Evolutionary conservation across 2,888 invertebrate genomes (phyloP).

Genomic region (Hypsopygia costalis): DNA sequence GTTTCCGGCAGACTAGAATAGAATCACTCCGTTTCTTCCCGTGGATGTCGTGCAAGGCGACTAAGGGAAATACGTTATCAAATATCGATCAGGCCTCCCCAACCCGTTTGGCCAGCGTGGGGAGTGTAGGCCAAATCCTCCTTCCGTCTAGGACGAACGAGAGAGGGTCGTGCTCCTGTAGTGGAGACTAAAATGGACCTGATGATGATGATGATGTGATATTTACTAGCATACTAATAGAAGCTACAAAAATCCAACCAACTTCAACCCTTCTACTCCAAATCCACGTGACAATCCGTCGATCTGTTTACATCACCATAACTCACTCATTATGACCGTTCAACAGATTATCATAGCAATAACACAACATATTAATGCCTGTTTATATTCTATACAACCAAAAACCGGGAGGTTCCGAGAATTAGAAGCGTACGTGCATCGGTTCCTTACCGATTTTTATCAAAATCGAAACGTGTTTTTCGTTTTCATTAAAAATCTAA

Average conservation of each 20-base stretch:
- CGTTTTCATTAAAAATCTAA: conserved; percentile 39
- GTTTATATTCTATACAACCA: conserved; percentile 35
- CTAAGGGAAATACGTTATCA: too few relatives aligned
- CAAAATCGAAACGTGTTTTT: conserved; percentile 40
- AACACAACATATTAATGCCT: conserved; percentile 34
- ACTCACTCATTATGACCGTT: conserved; percentile 27
- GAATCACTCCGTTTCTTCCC: too few relatives aligned
- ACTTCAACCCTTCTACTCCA: conserved; percentile 1
- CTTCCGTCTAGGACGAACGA: too few relatives aligned
- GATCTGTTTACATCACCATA: conserved; percentile 13
- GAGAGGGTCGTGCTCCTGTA: too few relatives aligned
- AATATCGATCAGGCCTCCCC: too few relatives aligned
- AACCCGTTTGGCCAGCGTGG: too few relatives aligned
- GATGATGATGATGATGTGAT: too few relatives aligned
- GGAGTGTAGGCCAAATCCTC: too few relatives aligned
- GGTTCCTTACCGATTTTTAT: conserved; percentile 46
- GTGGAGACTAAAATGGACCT: too few relatives aligned
- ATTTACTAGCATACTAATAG: too few relatives aligned
- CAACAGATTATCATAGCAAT: conserved; percentile 37
- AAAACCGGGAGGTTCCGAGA: conserved; percentile 12
- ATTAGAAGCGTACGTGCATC: conserved; percentile 31
- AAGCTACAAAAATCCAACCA: neutral
- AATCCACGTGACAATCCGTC: neutral
- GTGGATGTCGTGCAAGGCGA: too few relatives aligned
- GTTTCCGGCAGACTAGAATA: too few relatives aligned